These are phyloP conservation scores for Lutraria rhynchaena DNA, from an alignment of 1,140 invertebrate species.

Conservation along the genomic window DNA sequence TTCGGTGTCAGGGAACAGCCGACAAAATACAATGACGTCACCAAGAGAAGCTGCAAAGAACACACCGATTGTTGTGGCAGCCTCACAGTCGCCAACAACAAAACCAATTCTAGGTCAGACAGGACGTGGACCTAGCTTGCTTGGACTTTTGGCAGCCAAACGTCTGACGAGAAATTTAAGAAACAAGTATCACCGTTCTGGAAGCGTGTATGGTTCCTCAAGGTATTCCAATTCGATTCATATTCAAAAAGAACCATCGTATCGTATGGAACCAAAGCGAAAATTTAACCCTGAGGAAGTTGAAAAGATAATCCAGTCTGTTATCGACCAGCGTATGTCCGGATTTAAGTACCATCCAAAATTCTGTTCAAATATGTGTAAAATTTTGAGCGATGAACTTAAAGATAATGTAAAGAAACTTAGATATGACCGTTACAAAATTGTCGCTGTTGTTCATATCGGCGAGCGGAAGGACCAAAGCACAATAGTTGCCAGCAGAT, in stretches of 20 bases:
- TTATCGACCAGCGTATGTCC: conserved; percentile 63
- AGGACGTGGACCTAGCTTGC: conserved; percentile 64
- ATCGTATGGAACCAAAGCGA: conserved; percentile 70
- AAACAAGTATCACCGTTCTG: conserved; percentile 46
- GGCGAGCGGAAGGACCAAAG: conserved; percentile 74
- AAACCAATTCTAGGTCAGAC: conserved; percentile 44
- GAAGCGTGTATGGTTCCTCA: conserved; percentile 43
- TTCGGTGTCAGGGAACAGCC: neutral
- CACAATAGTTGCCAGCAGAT: conserved; percentile 70
- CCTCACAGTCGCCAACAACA: conserved; percentile 2
- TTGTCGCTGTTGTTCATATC: conserved; percentile 73
- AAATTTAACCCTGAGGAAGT: conserved; percentile 65
- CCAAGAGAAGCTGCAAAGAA: conserved; percentile 6
- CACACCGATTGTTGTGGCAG: neutral
- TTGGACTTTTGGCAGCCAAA: conserved; percentile 71
- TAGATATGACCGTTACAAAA: conserved; percentile 77
- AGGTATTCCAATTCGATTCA: conserved; percentile 25
- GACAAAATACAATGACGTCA: conserved; percentile 28
- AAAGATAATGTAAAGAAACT: conserved; percentile 74
- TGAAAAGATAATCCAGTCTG: conserved; percentile 56
- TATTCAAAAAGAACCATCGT: conserved; percentile 65
- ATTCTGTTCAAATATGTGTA: conserved; percentile 67
- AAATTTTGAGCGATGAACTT: conserved; percentile 73
- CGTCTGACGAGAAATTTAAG: conserved; percentile 66
- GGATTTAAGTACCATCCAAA: conserved; percentile 69